These are phyloP conservation scores for Papilio polytes DNA, from an alignment of 1,140 invertebrate genomes.

Conservation along the genomic window DNA sequence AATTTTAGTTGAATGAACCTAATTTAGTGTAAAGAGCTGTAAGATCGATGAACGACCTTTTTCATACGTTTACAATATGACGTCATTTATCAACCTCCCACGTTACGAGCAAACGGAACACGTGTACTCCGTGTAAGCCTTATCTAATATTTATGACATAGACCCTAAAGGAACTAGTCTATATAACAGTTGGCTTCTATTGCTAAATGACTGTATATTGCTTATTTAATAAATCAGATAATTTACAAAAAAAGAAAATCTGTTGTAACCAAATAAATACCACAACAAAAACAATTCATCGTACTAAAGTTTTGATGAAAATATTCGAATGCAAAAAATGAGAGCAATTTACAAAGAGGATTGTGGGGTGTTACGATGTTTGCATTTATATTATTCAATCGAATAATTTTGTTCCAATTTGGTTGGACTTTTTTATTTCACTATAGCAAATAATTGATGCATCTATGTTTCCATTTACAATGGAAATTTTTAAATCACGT, in stretches of 20 bases:
- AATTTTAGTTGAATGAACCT: slow-evolving; percentile 5
- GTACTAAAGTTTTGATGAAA: neutral
- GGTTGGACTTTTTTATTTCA: neutral
- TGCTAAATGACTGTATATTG: neutral
- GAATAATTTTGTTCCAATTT: slow-evolving; percentile 16
- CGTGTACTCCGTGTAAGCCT: neutral
- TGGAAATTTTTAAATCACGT: neutral
- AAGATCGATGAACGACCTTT: slow-evolving; percentile 12
- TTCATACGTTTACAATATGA: slow-evolving; percentile 4
- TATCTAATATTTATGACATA: slow-evolving; percentile 13
- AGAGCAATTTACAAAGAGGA: slow-evolving; percentile 1
- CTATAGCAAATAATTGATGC: neutral
- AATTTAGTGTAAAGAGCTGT: slow-evolving; percentile 22
- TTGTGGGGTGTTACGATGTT: neutral
- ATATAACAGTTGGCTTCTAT: neutral
- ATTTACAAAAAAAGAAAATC: no score
- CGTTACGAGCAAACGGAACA: neutral
- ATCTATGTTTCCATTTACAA: neutral
- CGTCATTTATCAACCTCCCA: slow-evolving; percentile 20
- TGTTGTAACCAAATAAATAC: neutral
- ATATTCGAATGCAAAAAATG: slow-evolving; percentile 16
- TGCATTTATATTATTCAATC: slow-evolving; percentile 14
- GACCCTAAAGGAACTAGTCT: neutral
- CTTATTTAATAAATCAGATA: no score
- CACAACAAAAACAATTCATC: neutral